phyloP scores from a whole-genome alignment of 2,113 vertebrate species.

The Gallinago undulata region DNA sequence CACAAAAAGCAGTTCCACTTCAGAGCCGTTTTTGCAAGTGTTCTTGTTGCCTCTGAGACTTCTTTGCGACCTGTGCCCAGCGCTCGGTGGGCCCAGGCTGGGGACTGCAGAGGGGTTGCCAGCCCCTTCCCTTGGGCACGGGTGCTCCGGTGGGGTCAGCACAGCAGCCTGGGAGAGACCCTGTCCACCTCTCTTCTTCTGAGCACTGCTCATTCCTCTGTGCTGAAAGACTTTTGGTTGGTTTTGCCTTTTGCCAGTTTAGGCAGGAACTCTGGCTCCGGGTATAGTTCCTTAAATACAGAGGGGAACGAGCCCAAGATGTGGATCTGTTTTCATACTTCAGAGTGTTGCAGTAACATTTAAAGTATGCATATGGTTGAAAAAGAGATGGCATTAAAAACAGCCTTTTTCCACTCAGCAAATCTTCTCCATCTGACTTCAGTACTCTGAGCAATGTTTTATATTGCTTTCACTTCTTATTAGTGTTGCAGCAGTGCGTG shows the following conservation, averaged over 20 bases:
- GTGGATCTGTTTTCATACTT: background rate
- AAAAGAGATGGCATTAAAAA: background rate
- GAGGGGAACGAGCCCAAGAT: background rate
- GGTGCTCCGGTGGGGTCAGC: background rate
- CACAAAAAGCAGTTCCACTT: background rate
- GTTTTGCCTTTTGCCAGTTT: background rate
- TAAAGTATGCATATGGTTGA: background rate
- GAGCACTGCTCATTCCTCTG: background rate
- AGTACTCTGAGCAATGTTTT: background rate
- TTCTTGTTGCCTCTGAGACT: background rate
- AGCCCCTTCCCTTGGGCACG: too few species aligned
- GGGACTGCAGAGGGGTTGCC: background rate
- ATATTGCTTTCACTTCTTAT: background rate
- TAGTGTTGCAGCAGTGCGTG: background rate
- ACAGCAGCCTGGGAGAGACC: accelerated
- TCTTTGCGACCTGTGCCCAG: background rate
- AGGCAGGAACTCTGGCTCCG: background rate
- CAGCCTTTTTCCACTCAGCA: background rate
- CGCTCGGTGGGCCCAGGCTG: background rate
- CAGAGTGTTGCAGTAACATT: background rate
- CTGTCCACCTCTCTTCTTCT: background rate
- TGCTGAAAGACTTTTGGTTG: background rate
- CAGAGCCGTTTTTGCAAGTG: background rate
- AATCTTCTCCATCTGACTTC: background rate
- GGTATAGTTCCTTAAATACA: background rate